Evolutionary conservation across 1,140 invertebrate species (phyloP).

Genomic region (Bombus sylvicola): DNA sequence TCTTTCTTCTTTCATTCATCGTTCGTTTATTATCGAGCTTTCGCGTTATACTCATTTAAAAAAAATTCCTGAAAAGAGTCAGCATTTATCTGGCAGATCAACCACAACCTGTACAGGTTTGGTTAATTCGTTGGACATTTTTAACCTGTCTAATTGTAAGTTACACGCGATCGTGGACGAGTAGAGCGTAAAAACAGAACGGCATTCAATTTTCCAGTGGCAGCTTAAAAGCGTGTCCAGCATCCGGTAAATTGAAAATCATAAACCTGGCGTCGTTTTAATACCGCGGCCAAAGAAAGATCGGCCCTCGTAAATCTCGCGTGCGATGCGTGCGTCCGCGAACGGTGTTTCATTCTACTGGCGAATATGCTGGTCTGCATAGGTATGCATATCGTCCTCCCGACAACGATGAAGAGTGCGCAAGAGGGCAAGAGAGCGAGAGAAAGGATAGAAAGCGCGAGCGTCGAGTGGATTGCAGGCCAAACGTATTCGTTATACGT

Average conservation of each 20-base stretch:
- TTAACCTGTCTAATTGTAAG: slow-evolving; percentile 5
- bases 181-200: background rate
- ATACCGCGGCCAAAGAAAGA: slow-evolving; percentile 52
- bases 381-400: background rate
- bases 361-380: background rate
- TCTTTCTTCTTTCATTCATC: too few relatives aligned
- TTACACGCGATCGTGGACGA: background rate
- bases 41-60: too few relatives aligned
- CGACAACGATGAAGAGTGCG: background rate
- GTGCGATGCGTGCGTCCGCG: slow-evolving; percentile 38
- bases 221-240: slow-evolving; percentile 53
- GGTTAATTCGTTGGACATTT: slow-evolving; percentile 4
- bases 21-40: too few relatives aligned
- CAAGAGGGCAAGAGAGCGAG: background rate
- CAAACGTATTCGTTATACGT: slow-evolving; percentile 65
- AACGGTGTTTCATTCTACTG: slow-evolving; percentile 39
- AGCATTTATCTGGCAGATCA: background rate
- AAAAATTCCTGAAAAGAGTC: too few relatives aligned
- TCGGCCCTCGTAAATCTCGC: slow-evolving; percentile 64
- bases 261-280: slow-evolving; percentile 63
- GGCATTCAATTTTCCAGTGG: slow-evolving; percentile 42
- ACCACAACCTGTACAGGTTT: background rate
- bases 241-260: slow-evolving; percentile 69
- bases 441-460: slow-evolving; percentile 43
- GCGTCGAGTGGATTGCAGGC: slow-evolving; percentile 61